Base-by-base conservation (phyloP, 92 coral and sea anemone species). In the Isaurus tuberculatus region DNA sequence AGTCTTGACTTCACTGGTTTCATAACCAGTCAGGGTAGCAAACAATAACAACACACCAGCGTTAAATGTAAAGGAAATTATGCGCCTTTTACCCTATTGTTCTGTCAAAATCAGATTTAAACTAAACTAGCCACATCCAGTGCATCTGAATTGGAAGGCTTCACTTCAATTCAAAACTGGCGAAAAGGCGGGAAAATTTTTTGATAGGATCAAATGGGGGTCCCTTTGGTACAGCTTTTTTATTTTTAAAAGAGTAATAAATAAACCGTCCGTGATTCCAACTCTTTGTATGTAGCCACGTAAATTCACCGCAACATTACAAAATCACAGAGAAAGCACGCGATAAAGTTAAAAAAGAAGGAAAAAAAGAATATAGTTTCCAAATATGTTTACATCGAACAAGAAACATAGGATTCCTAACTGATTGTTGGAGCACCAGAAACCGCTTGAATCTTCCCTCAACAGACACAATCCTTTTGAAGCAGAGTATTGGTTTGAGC, bases 391-490 rank as follows among this genome's bases (percentile, higher is more conserved):
- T 25, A 64, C 70, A 64, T 64, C 27, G 25, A 64, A 64, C 70
- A 64, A 25, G 25, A 64, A 64, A 64, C 70, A 64, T 64, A 64
- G 31, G 70, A 64, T 64, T 25, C 70, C 25, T 64, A 64, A 31
- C 70, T 64, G 70, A 64, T 64, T n/a, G 70, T 25, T 64, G 70
- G 25, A 64, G 70, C 70, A 23, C 33, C 70, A 64, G 15, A 64
- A 64, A 64, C 28, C 70, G 15, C 70, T 64, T 25, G 31, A 64
- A 64, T 64, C 31, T 2, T 64, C 70, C 31, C 70, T 64, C 32
- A 64, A 64, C 70, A 64, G 13, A 64, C 22, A 64, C 30, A 25
- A 64, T 64, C 70, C 32, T 64, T 64, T 64, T 25, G 70, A 64
- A 64, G 70, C 70, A 64, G 70, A 64, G 25, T 64, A 9, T 25